Evolutionary conservation across 2,113 vertebrate species (phyloP).

Genomic region (Rhabdornis inornatus): DNA sequence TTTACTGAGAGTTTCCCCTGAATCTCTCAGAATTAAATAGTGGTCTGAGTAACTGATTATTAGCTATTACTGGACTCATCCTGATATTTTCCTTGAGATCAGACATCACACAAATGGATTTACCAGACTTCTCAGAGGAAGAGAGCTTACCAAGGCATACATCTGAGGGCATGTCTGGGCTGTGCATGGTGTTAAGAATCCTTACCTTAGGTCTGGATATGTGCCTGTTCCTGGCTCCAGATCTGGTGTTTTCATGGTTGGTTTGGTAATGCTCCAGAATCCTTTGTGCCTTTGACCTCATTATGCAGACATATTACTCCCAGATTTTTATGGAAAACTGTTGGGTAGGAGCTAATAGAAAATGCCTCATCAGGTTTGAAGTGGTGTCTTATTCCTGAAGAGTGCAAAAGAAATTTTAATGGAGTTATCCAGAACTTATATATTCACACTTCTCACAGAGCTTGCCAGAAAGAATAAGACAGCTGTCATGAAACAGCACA

Average conservation of each 20-base stretch:
- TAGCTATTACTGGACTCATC: not conserved
- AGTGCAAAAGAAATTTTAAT: not conserved
- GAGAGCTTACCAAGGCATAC: not conserved
- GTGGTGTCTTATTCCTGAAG: not conserved
- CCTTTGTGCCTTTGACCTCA: rapidly evolving
- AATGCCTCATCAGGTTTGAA: not conserved
- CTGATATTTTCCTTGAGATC: not conserved
- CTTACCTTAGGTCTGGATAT: not conserved
- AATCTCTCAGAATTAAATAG: not conserved
- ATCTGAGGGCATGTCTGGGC: not conserved
- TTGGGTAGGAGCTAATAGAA: not conserved
- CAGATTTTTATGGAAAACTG: not conserved
- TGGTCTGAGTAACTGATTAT: not conserved
- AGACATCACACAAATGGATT: not conserved
- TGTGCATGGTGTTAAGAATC: not conserved
- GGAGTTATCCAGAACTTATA: not conserved
- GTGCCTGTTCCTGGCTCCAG: not conserved
- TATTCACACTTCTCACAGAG: not conserved
- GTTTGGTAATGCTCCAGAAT: not conserved
- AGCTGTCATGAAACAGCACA: not conserved
- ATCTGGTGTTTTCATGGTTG: not conserved
- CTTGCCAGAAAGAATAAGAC: not conserved
- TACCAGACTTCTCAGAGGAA: not conserved
- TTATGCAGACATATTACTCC: not conserved
- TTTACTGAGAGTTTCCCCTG: not conserved